A percentile compares a stretch with the other conserved stretches of the same genome.
Evolutionary conservation across 2,888 invertebrate genomes (phyloP).

Genomic region (Dicyrtomina minuta): DNA sequence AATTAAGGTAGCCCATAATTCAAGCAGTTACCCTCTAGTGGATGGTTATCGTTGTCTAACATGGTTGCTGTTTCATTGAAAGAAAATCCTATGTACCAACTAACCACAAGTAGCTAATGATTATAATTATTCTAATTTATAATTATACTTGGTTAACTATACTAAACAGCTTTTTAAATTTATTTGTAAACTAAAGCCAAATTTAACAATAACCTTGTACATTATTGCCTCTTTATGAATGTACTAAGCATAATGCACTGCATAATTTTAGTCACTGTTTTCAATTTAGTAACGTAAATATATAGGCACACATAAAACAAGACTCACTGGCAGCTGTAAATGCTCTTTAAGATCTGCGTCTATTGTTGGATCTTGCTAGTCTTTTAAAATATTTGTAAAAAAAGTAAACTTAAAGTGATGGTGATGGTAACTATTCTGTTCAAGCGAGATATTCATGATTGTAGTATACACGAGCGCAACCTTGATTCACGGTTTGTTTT

Average conservation of each 20-base stretch:
- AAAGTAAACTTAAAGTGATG: background rate
- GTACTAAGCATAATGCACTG: slow-evolving; percentile 16
- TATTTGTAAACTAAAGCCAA: background rate
- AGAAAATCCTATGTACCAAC: no score
- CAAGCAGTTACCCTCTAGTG: no score
- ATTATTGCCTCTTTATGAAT: slow-evolving; percentile 8
- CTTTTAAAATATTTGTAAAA: slow-evolving; percentile 21
- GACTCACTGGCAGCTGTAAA: slow-evolving; percentile 15
- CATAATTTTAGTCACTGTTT: background rate
- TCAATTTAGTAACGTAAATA: background rate
- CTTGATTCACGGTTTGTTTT: background rate
- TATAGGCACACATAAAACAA: background rate
- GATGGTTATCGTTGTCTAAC: no score
- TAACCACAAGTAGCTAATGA: background rate
- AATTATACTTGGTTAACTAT: no score
- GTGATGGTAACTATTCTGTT: slow-evolving; percentile 7
- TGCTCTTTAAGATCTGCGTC: slow-evolving; percentile 32
- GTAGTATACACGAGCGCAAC: background rate
- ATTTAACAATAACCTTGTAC: background rate
- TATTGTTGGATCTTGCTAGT: slow-evolving; percentile 37
- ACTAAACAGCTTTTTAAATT: no score
- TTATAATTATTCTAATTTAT: background rate
- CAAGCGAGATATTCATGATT: background rate
- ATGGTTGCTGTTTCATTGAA: no score
- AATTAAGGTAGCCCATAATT: no score